phyloP scores from a whole-genome alignment of 2,113 vertebrate genomes.

The Meriones unguiculatus region DNA sequence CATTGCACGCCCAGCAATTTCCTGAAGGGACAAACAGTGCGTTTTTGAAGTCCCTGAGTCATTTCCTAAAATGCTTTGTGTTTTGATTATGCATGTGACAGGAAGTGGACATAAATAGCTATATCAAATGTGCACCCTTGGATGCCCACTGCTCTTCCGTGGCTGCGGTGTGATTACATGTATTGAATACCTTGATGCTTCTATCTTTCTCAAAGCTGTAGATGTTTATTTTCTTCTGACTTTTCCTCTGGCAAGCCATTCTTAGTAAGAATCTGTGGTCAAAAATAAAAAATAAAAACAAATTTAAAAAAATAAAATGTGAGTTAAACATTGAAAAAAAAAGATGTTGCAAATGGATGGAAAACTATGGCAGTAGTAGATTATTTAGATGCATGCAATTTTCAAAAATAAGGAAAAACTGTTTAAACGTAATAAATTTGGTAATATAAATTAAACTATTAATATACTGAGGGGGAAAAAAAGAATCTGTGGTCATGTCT shows the following conservation, averaged over 20 bases:
- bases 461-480: no score
- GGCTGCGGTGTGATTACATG: background rate
- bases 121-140: background rate
- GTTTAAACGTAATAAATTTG: no score
- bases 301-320: no score
- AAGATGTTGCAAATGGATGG: no score
- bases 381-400: no score
- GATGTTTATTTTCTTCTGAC: background rate
- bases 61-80: background rate
- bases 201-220: background rate
- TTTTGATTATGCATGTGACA: background rate
- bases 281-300: no score
- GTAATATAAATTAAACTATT: no score
- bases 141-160: background rate
- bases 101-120: background rate
- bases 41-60: background rate
- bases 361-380: no score
- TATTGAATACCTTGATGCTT: no score
- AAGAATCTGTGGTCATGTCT: background rate
- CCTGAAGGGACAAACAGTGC: background rate
- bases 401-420: no score
- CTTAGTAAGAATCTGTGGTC: no score
- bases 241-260: background rate
- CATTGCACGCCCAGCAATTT: background rate
- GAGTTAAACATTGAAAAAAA: no score